These are phyloP conservation scores for Taphrorychus bicolor DNA, from an alignment of 2,888 invertebrate species.

Conservation along the genomic window DNA sequence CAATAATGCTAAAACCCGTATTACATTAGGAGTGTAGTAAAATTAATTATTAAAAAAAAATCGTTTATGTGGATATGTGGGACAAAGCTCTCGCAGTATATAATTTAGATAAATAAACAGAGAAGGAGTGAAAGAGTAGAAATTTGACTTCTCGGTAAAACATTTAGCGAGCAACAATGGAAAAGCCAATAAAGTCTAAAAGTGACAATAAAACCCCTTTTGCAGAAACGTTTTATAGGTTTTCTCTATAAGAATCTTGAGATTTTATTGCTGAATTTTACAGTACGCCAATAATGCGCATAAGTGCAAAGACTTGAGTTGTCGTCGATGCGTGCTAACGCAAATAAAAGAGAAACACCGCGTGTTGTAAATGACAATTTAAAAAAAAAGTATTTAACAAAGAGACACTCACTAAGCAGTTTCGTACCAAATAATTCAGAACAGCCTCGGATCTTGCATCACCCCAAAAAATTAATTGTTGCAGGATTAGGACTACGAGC, in stretches of 20 bases:
- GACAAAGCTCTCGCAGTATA: no score
- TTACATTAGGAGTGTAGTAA: no score
- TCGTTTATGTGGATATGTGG: no score
- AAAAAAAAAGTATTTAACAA: not conserved
- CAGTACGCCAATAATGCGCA: not conserved
- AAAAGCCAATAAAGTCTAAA: slow-evolving; percentile 12
- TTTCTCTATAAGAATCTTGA: slow-evolving; percentile 16
- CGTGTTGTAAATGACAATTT: not conserved
- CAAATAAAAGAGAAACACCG: not conserved
- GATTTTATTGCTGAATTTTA: slow-evolving; percentile 22
- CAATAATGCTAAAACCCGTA: no score
- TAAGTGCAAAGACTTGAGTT: not conserved
- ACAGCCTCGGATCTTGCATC: no score
- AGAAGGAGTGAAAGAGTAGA: no score
- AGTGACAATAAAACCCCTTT: slow-evolving; percentile 19
- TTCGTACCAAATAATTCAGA: no score
- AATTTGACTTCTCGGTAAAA: slow-evolving; percentile 18
- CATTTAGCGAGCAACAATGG: slow-evolving; percentile 6
- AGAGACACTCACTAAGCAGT: no score
- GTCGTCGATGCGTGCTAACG: not conserved
- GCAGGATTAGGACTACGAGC: no score
- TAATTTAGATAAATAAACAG: no score
- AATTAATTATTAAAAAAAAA: no score
- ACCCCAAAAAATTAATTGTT: no score
- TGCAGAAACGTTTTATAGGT: slow-evolving; percentile 25